Base-by-base conservation (phyloP, 2,797 vertebrate species). In the Sebastes hubbsi region DNA sequence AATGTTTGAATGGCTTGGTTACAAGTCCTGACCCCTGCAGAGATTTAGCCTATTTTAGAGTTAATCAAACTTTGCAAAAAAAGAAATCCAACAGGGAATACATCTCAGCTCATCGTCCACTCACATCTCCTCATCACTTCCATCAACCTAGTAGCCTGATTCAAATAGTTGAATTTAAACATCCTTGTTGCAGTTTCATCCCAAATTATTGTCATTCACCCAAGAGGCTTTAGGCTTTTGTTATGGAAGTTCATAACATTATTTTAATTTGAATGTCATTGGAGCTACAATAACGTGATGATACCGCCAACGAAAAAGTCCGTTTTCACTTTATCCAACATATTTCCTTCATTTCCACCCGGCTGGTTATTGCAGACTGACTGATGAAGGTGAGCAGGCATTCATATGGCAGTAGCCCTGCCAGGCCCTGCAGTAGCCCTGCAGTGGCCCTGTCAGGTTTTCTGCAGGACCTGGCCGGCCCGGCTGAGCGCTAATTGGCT, bases 401-500 rank as follows among this genome's bases (percentile, higher is more conserved):
- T 89, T 91, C 92, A 89, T 86, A 83, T 87, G 77, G 84, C 83
- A 90, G 42, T 92, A 91, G 89, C 88, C 87, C 78, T 77, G 83
- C 75, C 82, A 67, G 83, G 85, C 46, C 16, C 16, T 18, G 84
- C 83, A 90, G 42, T 92, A 91, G 89, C 88, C 87, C 78, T 77
- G 84, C 83, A 91, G 42, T 92, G 90, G 89, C 88, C 87, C 79
- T 73, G 83, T 71, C 82, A 66, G 84, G 84, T 84, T 38, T 72
- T 91, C 95, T 89, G 93, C 86, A 79, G 94, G 91, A 38, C 91
- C 83, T 83, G 89, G 80, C 66, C 72, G 83, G 86, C 64, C 87
- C 20, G 77, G 73, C 87, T 70, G 83, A 84, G 88, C 75, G 80
- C 92, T 96, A 94, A 94, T 95, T 95, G 94, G 90, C 79, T 89